These are phyloP conservation scores for Protomyctophum bolini DNA, from an alignment of 2,113 vertebrate genomes.

Conservation along the genomic window DNA sequence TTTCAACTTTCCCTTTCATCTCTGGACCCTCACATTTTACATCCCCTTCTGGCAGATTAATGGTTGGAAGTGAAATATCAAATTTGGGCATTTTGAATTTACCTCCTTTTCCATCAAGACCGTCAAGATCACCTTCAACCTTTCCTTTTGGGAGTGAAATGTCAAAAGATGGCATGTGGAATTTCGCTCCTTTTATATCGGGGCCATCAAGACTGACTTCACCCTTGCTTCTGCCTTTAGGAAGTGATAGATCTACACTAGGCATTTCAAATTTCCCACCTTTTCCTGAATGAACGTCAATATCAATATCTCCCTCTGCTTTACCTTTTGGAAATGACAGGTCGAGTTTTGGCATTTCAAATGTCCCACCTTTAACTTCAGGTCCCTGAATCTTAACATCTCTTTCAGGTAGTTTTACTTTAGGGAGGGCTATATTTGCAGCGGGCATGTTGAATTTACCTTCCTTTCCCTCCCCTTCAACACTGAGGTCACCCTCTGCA, in stretches of 20 bases:
- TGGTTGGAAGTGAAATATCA: slow-evolving; percentile 58
- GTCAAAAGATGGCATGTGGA: slow-evolving; percentile 26
- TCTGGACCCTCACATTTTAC: slow-evolving; percentile 49
- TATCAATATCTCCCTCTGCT: slow-evolving; percentile 8
- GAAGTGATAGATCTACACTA: slow-evolving; percentile 25
- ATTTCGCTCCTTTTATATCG: slow-evolving; percentile 4
- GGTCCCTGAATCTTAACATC: slow-evolving; percentile 8
- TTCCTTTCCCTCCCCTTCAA: slow-evolving; percentile 17
- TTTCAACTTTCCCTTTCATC: slow-evolving; percentile 69
- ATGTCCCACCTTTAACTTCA: slow-evolving; percentile 33
- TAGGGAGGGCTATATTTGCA: slow-evolving; percentile 31
- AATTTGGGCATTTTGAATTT: slow-evolving; percentile 72
- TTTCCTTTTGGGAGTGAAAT: slow-evolving; percentile 34
- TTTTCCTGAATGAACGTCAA: slow-evolving; percentile 24
- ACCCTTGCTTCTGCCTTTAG: slow-evolving; percentile 23
- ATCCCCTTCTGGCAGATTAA: slow-evolving; percentile 35
- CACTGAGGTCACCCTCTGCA: slow-evolving; percentile 27
- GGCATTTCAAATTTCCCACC: slow-evolving; percentile 39
- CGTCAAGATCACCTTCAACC: slow-evolving; percentile 8
- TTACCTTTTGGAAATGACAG: slow-evolving; percentile 38
- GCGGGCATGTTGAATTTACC: slow-evolving; percentile 44
- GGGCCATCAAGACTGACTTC: slow-evolving; percentile 5
- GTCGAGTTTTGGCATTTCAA: slow-evolving; percentile 33
- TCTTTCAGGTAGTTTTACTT: slow-evolving; percentile 40
- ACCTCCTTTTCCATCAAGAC: slow-evolving; percentile 59